Conservation (phyloP, 2,888 invertebrate species). For the Ethmia dodecea region DNA sequence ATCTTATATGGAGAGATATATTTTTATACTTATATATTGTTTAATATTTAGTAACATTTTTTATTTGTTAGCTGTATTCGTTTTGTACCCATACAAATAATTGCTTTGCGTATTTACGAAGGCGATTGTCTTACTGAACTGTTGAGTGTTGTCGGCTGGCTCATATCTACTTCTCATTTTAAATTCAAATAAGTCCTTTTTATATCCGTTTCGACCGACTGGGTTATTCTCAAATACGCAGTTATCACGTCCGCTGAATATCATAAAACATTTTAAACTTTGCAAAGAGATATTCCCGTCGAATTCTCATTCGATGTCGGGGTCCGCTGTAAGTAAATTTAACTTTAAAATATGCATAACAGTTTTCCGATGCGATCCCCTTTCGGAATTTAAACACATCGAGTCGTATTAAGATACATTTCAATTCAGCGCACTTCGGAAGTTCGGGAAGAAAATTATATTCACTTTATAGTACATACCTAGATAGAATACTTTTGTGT, state of each 20-base stretch:
- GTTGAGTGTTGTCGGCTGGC: no score
- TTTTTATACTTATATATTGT: no score
- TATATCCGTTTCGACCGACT: slow-evolving; percentile 38
- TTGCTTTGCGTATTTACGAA: no score
- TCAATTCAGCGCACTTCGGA: slow-evolving; percentile 61
- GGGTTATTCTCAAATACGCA: slow-evolving; percentile 42
- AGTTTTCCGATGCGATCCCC: slow-evolving; percentile 73
- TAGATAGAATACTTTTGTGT: no score
- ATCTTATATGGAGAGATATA: no score
- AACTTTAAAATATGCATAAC: slow-evolving; percentile 77
- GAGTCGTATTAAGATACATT: slow-evolving; percentile 73
- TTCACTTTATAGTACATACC: slow-evolving; percentile 39
- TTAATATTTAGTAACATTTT: no score
- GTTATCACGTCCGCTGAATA: slow-evolving; percentile 56
- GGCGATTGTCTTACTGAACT: no score
- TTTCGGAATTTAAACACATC: slow-evolving; percentile 72
- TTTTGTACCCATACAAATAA: no score
- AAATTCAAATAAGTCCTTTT: slow-evolving; percentile 31
- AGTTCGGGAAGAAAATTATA: slow-evolving; percentile 47
- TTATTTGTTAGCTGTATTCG: no score
- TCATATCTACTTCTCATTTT: no score
- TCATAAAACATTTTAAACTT: slow-evolving; percentile 68
- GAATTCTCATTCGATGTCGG: slow-evolving; percentile 52
- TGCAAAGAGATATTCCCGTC: slow-evolving; percentile 52
- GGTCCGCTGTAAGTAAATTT: slow-evolving; percentile 66